Conservation (phyloP, 2,113 vertebrate genomes). For the Laterallus jamaicensis region DNA sequence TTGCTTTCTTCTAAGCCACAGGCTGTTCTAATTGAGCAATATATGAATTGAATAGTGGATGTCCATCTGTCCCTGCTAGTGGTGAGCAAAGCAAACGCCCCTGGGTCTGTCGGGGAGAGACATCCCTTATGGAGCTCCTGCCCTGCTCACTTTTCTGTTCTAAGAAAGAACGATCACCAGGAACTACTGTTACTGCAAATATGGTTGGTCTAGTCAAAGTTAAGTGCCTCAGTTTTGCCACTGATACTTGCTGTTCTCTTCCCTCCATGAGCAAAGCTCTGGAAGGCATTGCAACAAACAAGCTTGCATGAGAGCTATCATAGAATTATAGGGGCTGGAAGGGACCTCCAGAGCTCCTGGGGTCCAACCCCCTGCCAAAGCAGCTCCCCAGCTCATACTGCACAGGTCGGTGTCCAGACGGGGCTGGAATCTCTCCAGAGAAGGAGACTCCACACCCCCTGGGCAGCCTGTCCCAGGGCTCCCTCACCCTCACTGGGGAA, state of each 20-base stretch:
- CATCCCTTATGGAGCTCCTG: not conserved
- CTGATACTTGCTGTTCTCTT: not conserved
- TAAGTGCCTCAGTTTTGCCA: not conserved
- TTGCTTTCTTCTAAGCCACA: not conserved
- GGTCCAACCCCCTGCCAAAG: no score
- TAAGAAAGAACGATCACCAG: not conserved
- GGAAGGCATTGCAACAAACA: not conserved
- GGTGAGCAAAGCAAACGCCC: not conserved
- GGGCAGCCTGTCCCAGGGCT: no score
- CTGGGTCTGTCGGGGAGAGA: not conserved
- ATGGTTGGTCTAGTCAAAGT: not conserved
- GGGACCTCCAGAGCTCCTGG: no score
- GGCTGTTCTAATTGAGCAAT: not conserved
- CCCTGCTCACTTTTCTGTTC: not conserved
- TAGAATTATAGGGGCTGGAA: no score
- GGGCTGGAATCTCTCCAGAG: no score
- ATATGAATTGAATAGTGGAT: not conserved
- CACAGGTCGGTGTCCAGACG: no score
- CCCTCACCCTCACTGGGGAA: no score
- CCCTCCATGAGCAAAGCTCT: not conserved
- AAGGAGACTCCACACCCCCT: no score
- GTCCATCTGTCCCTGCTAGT: not conserved
- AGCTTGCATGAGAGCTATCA: not conserved
- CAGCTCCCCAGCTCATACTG: no score
- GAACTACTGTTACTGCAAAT: not conserved